Percentiles rank a stretch among this genome's conserved stretches.
Evolutionary conservation across 1,140 invertebrate genomes (phyloP).

Genomic region (Drosophila sturtevanti): DNA sequence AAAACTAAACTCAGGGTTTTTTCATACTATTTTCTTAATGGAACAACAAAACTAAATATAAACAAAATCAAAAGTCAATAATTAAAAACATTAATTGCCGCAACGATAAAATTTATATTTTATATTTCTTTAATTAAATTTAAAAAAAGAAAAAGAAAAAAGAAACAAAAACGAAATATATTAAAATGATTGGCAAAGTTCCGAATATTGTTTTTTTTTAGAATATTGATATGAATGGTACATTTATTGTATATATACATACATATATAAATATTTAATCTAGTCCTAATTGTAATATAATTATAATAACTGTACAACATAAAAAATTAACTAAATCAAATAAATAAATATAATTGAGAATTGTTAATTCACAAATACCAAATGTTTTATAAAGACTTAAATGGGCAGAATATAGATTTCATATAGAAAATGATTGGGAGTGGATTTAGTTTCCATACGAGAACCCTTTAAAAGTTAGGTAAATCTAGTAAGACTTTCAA

Average conservation of each 20-base stretch:
- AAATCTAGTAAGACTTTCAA: too few species aligned
- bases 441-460: too few species aligned
- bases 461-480: too few species aligned
- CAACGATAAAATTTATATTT: not conserved
- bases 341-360: constrained; percentile 45
- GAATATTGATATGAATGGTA: constrained; percentile 51
- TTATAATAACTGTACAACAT: constrained; percentile 65
- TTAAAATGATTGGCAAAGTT: constrained; percentile 25
- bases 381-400: not conserved
- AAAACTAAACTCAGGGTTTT: constrained; percentile 72
- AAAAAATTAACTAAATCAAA: constrained; percentile 36
- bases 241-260: constrained; percentile 52
- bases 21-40: constrained; percentile 32
- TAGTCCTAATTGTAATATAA: constrained; percentile 78
- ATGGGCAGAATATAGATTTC: not conserved
- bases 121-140: not conserved
- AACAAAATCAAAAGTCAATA: not conserved
- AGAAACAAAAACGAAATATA: constrained; percentile 19
- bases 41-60: not conserved
- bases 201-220: constrained; percentile 47
- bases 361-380: constrained; percentile 29
- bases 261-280: constrained; percentile 64
- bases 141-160: not conserved
- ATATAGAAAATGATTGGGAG: too few species aligned
- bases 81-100: not conserved